Evolutionary conservation across 2,797 vertebrate genomes (phyloP).

Genomic region (Phrynocephalus forsythii): DNA sequence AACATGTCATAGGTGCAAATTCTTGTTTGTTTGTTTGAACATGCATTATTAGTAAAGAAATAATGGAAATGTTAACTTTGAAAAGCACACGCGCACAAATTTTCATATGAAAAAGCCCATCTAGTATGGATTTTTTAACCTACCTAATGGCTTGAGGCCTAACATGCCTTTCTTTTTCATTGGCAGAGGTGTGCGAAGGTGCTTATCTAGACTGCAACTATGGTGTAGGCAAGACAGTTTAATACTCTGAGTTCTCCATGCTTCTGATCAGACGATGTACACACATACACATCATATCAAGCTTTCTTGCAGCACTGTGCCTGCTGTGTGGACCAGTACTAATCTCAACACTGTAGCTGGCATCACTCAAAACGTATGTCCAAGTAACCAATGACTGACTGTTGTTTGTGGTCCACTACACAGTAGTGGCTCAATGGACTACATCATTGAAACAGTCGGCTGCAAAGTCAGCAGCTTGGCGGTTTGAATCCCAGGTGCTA

Average conservation of each 20-base stretch:
- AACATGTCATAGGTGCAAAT: too few species aligned
- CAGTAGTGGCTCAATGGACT: too few species aligned
- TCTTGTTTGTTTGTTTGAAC: too few species aligned
- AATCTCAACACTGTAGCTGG: neutral
- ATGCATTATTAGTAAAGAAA: neutral
- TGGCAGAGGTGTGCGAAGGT: neutral
- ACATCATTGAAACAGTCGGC: too few species aligned
- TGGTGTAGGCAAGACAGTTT: too few species aligned
- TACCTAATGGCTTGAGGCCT: too few species aligned
- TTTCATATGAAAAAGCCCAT: neutral
- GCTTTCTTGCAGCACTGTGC: neutral
- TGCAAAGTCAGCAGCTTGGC: too few species aligned
- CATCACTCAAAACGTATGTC: neutral
- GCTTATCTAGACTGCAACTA: neutral
- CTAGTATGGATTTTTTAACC: too few species aligned
- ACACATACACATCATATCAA: neutral
- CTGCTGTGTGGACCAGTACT: too few species aligned
- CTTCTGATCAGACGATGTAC: neutral
- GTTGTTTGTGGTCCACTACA: too few species aligned
- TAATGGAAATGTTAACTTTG: neutral
- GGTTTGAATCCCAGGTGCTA: too few species aligned
- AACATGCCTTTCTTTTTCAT: too few species aligned
- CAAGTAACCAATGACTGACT: neutral
- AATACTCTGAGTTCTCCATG: neutral
- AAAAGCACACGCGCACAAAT: neutral